These are phyloP conservation scores for Tenthredo notha DNA, from an alignment of 2,888 invertebrate genomes.

Conservation along the genomic window DNA sequence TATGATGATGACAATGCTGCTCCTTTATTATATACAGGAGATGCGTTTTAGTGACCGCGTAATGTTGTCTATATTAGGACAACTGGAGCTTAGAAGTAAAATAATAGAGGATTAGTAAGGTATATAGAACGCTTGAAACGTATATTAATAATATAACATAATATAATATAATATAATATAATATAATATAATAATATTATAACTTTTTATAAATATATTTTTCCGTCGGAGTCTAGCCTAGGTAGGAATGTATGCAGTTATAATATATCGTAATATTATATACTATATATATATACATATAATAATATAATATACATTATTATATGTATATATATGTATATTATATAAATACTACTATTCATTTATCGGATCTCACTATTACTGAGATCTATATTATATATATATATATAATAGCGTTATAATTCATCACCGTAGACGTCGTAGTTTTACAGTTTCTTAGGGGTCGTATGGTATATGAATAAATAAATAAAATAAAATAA, in stretches of 20 bases:
- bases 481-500: slow-evolving; percentile 6
- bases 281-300: slow-evolving; percentile 26
- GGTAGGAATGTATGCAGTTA: slow-evolving; percentile 68
- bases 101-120: slow-evolving; percentile 70
- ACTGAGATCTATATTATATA: not conserved
- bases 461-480: slow-evolving; percentile 60
- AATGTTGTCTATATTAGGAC: slow-evolving; percentile 60
- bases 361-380: slow-evolving; percentile 71
- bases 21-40: not conserved
- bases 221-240: slow-evolving; percentile 78
- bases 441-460: slow-evolving; percentile 73
- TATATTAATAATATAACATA: slow-evolving; percentile 67
- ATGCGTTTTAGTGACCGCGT: slow-evolving; percentile 2
- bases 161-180: slow-evolving; percentile 53
- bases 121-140: slow-evolving; percentile 66
- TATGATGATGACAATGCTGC: slow-evolving; percentile 35
- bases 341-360: slow-evolving; percentile 67
- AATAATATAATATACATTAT: not conserved
- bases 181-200: slow-evolving; percentile 70
- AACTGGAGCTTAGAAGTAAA: slow-evolving; percentile 68
- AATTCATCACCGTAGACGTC: slow-evolving; percentile 74
- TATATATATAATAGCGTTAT: slow-evolving; percentile 47
- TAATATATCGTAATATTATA: slow-evolving; percentile 39
- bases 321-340: slow-evolving; percentile 14
- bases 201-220: slow-evolving; percentile 79